Percentiles rank a stretch among this genome's conserved stretches.
These are phyloP conservation scores for Dasyurus viverrinus DNA, from an alignment of 2,113 vertebrate genomes.

Conservation along the genomic window DNA sequence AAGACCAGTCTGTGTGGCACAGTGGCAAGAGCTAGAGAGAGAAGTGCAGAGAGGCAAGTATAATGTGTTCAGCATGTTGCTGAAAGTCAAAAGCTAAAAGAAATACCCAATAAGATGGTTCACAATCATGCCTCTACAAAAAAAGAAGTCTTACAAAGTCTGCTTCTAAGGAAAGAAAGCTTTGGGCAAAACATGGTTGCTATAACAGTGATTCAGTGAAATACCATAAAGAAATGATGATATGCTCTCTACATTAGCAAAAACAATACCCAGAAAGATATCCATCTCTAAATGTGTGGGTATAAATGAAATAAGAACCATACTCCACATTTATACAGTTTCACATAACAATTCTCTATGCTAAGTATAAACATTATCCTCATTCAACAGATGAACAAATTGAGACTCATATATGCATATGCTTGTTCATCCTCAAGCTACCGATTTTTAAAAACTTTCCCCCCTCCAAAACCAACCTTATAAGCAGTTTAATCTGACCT, in stretches of 20 bases:
- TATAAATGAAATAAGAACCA: background rate
- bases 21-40: no score
- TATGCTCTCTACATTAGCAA: background rate
- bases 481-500: background rate
- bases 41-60: no score
- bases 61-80: background rate
- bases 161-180: background rate
- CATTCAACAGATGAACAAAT: background rate
- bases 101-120: background rate
- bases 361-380: background rate
- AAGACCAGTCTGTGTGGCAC: no score
- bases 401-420: background rate
- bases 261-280: background rate
- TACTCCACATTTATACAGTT: background rate
- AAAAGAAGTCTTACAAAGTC: background rate
- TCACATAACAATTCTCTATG: background rate
- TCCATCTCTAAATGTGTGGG: background rate
- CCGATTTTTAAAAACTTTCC: background rate
- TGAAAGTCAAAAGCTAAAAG: background rate
- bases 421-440: background rate
- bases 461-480: background rate
- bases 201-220: background rate
- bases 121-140: background rate
- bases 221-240: background rate
- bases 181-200: background rate